Evolutionary conservation across 2,113 vertebrate species (phyloP), one percentile per base, ranked within the genome.

Genomic region (Zosterops borbonicus): DNA sequence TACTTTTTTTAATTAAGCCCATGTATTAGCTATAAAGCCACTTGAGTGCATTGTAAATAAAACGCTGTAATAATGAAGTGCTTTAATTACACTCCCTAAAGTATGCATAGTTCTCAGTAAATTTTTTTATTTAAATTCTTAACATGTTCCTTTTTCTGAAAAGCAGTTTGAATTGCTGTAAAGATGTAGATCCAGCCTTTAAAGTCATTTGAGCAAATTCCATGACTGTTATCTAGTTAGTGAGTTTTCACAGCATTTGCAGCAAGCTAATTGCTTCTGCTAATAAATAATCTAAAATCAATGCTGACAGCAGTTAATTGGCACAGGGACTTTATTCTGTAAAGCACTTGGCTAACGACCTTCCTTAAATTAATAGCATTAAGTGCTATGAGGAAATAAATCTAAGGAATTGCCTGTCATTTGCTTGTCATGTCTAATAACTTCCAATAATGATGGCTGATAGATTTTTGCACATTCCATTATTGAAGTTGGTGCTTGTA

Each of bases 381-480:
- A 99, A 98, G 98, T 98, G 98, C 98, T 97, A 97, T 97, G 98
- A 99, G 98, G 98, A 99, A 99, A 99, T 99, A 99, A 99, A 99
- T 99, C 99, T 99, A 98, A 99, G 98, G 98, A 99, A 99, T 99
- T 98, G 98, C 99, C 98, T 99, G 99, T 99, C 99, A 99, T 99
- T 99, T 97, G 98, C 98, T 98, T 99, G 99, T 99, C 99, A 99
- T 99, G 98, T 99, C 98, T 99, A 99, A 99, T 99, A 99, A 99
- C 99, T 99, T 99, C 98, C 99, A 99, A 99, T 99, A 99, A 99
- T 99, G 99, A 99, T 98, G 97, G 98, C 99, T 99, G 99, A 99
- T 99, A 99, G 99, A 99, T 99, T 99, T 99, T 99, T 99, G 99
- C 99, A 99, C 98, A 99, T 98, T 99, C 98, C 98, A 99, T 99